These are phyloP conservation scores for Drosophila rufa DNA, from an alignment of 1,140 invertebrate genomes.

Conservation along the genomic window DNA sequence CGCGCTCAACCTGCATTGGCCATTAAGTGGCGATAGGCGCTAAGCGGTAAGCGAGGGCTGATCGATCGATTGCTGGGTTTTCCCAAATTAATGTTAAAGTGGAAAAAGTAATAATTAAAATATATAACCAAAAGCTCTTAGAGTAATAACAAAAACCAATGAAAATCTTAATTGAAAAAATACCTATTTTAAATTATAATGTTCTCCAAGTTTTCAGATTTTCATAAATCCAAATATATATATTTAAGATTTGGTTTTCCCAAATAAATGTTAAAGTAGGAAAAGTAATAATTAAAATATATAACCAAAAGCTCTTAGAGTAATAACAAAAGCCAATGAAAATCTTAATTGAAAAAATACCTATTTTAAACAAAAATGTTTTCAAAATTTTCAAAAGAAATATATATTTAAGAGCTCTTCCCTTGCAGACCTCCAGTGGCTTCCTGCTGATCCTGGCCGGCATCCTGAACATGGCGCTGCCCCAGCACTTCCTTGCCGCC, in stretches of 20 bases:
- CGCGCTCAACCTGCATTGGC: slow-evolving; percentile 61
- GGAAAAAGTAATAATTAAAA: not conserved
- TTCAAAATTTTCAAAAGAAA: too few relatives aligned
- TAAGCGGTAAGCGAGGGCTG: slow-evolving; percentile 38
- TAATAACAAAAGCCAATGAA: too few relatives aligned
- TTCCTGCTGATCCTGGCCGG: slow-evolving; percentile 64
- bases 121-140: not conserved
- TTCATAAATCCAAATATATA: too few relatives aligned
- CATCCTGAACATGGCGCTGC: slow-evolving; percentile 56
- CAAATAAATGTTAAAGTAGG: not conserved
- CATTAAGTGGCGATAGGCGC: slow-evolving; percentile 49
- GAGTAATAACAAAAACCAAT: not conserved
- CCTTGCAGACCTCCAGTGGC: slow-evolving; percentile 63
- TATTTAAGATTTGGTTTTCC: not conserved
- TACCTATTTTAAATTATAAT: too few relatives aligned
- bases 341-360: too few relatives aligned
- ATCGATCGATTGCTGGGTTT: slow-evolving; percentile 31
- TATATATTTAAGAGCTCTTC: too few relatives aligned
- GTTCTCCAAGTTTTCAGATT: too few relatives aligned
- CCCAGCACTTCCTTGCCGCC: slow-evolving; percentile 55
- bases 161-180: too few relatives aligned
- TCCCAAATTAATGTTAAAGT: not conserved
- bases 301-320: not conserved
- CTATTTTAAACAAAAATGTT: too few relatives aligned
- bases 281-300: not conserved